A percentile compares a stretch with the other conserved stretches of the same genome.
Evolutionary conservation across 2,113 vertebrate species (phyloP).

Genomic region (Pardalotus punctatus): DNA sequence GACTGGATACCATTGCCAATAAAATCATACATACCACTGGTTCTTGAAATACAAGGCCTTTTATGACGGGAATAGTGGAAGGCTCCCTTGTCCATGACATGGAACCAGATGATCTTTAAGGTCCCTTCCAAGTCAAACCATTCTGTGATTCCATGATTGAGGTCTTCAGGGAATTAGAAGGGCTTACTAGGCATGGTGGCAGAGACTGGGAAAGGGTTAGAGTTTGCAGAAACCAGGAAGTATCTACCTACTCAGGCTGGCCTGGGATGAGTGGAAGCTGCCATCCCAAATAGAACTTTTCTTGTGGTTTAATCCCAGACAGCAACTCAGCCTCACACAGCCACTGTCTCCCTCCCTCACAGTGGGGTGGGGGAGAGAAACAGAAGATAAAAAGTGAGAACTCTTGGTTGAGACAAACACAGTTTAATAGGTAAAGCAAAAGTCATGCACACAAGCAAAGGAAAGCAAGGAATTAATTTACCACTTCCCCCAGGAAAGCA

Average conservation of each 20-base stretch:
- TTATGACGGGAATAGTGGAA: not conserved
- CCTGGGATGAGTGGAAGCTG: not conserved
- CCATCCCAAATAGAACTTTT: not conserved
- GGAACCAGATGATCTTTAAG: not conserved
- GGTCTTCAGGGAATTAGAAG: not conserved
- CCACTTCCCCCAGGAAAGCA: not conserved
- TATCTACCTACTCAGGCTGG: not conserved
- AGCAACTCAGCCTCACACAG: not conserved
- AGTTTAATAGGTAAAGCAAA: not conserved
- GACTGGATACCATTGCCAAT: not conserved
- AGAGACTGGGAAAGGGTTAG: not conserved
- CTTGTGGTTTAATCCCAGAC: not conserved
- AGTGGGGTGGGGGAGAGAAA: not conserved
- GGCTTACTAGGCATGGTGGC: not conserved
- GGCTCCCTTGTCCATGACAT: too few relatives aligned
- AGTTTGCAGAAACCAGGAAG: not conserved
- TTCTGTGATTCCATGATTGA: not conserved
- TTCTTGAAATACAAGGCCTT: not conserved
- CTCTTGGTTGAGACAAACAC: not conserved
- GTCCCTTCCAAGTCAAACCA: not conserved
- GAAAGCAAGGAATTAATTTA: not conserved
- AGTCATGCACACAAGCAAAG: not conserved
- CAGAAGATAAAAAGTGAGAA: not conserved
- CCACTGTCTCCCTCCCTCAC: rapidly evolving
- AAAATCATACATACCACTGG: not conserved